Evolutionary conservation across 2,113 vertebrate species (phyloP).

Genomic region (Oncorhynchus clarkii): DNA sequence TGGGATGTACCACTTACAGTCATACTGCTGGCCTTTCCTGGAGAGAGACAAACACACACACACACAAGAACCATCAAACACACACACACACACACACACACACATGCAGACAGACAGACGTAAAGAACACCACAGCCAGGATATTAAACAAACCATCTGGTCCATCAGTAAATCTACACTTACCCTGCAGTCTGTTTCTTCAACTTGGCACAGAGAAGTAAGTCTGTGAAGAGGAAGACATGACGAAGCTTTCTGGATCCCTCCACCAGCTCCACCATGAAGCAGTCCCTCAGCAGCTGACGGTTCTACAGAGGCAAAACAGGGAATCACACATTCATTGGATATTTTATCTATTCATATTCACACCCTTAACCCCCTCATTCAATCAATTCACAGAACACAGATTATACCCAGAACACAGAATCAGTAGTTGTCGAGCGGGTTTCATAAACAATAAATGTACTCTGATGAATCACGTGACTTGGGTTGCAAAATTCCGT

Average conservation of each 20-base stretch:
- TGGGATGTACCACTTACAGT: constrained; percentile 96
- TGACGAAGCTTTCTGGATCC: constrained; percentile 92
- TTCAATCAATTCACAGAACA: constrained; percentile 19
- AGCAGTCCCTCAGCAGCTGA: constrained; percentile 91
- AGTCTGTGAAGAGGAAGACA: constrained; percentile 93
- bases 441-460: not conserved
- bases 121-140: not conserved
- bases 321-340: not conserved
- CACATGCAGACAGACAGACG: not conserved
- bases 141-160: not conserved
- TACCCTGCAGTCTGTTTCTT: constrained; percentile 94
- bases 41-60: not conserved
- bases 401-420: not conserved
- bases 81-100: not conserved
- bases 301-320: constrained; percentile 76
- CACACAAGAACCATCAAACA: not conserved
- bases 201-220: constrained; percentile 93
- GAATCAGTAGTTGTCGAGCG: not conserved
- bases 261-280: constrained; percentile 96
- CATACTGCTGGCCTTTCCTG: constrained; percentile 93
- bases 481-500: too few relatives aligned
- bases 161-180: constrained; percentile 44
- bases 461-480: not conserved
- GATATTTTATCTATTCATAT: not conserved
- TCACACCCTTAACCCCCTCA: not conserved